Conservation (phyloP, 2,888 invertebrate species). For the Melipona beecheii region DNA sequence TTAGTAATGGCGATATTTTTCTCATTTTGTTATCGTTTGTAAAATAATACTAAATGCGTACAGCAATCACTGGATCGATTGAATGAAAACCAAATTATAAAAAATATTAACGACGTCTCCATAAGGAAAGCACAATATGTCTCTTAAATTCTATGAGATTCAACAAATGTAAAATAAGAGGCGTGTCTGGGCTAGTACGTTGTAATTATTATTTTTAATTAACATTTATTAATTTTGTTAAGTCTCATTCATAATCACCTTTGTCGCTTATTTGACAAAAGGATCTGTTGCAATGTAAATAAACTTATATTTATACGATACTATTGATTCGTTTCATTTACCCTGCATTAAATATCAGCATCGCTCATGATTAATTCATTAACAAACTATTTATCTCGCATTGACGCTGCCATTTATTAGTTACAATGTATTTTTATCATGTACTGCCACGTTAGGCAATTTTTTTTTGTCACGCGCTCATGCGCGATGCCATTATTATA, state of each 20-base stretch:
- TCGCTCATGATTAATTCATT: neutral
- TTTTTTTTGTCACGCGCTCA: constrained; percentile 57
- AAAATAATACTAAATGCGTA: constrained; percentile 61
- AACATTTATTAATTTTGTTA: constrained; percentile 77
- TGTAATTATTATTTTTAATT: constrained; percentile 81
- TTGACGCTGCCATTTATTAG: constrained; percentile 22
- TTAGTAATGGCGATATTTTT: constrained; percentile 63
- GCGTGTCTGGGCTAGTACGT: constrained; percentile 76
- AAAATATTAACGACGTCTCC: constrained; percentile 56
- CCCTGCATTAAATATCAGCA: neutral
- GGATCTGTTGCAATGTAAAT: constrained; percentile 83
- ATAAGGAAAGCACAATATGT: constrained; percentile 64
- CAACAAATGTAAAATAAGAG: constrained; percentile 70
- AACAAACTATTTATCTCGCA: constrained; percentile 9
- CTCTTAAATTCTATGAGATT: constrained; percentile 62
- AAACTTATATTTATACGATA: constrained; percentile 84
- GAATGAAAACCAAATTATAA: constrained; percentile 59
- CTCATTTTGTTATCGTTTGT: constrained; percentile 67
- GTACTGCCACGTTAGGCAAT: constrained; percentile 61
- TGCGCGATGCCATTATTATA: constrained; percentile 55
- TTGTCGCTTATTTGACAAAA: constrained; percentile 79
- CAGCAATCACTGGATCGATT: constrained; percentile 54
- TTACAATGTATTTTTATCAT: constrained; percentile 60
- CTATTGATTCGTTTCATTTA: constrained; percentile 9
- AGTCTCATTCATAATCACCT: constrained; percentile 79